Evolutionary conservation across 2,797 vertebrate species (phyloP), one percentile per base, ranked within the genome.

Genomic region (Diceros bicornis): DNA sequence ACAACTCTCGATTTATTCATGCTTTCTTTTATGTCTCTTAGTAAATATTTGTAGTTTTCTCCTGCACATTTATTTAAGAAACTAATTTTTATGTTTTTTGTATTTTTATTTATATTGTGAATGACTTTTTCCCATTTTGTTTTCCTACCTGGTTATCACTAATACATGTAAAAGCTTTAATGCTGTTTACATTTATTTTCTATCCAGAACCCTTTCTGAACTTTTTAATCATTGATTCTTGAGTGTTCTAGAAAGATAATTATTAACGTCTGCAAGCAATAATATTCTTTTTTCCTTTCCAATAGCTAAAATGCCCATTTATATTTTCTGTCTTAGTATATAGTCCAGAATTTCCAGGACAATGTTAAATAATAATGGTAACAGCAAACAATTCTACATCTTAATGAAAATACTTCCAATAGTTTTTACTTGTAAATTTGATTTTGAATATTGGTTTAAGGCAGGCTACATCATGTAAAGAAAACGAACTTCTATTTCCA

Each of bases 141-240:
- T 87, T 84, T 79, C 91, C 21, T 41, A 87, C 77, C n/a, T n/a
- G 14, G 29, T 78, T 66, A 25, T 88, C 71, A 69, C 27, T 84
- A 52, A 59, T 82, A 61, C 4, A 34, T 62, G 32, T 34, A 50
- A 68, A 87, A 44, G 21, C 1, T 62, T 37, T 18, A 55, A 50
- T 92, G 55, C 14, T 29, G 1, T 84, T 90, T 62, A 92, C 41
- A 81, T 69, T 86, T 37, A 59, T 55, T 97, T 89, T 77, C 59
- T 77, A 64, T 29, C 29, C 34, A n/a, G 37, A 81, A 71, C 25
- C 1, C 34, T 91, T 79, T 68, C 50, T 95, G 37, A 85, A 85
- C 12, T 78, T 96, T 94, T 59, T 44, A 82, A 34, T 41, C 27
- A 12, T 41, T 95, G 41, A 84, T 57, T 61, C 66, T 72, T 59